Evolutionary conservation across 2,113 vertebrate species (phyloP), one percentile per base, ranked within the genome.

Genomic region (Thalassarche chlororhynchos): DNA sequence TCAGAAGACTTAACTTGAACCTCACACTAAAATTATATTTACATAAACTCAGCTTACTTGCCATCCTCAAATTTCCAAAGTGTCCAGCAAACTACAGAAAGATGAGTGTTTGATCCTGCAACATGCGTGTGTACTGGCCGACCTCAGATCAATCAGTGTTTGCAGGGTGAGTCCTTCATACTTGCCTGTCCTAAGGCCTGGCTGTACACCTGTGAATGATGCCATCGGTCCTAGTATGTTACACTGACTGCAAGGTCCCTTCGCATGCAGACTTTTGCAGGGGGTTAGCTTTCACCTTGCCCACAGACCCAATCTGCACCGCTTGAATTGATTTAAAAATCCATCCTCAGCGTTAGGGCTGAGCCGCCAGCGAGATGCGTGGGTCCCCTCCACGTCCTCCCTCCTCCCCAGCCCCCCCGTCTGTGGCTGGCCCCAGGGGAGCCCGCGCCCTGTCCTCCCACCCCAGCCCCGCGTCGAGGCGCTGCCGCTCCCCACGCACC

Each of bases 201-300:
- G 12, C 70, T n/a, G 24, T 11, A 4, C 31, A 6, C 18, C 65
- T 17, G 6, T 3, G 10, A 78, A 11, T 3, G 26, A 55, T 38
- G 24, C 44, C 70, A 6, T 5, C 9, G 1, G 3, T 47, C 69
- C 18, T 5, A 5, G 10, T 2, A 5, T 0, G 17, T 38, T 12
- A 20, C 70, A 5, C 7, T 9, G 44, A 36, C 66, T 29, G 28
- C 65, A 32, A 17, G 18, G 11, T n/a, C 71, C 55, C 42, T 72
- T 82, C 3, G 1, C n/a, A 4, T 1, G 18, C 55, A 17, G 71
- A 5, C 34, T 75, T 74, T 26, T 62, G n/a, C 26, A 83, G 32
- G 18, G 55, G 20, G 6, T 32, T 32, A 49, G 40, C 60, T 60
- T 84, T 84, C 51, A 16, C 32, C 26, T 74, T 31, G 24, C 42